phyloP scores from a whole-genome alignment of 2,113 vertebrate genomes.

The Polyodon spathula region DNA sequence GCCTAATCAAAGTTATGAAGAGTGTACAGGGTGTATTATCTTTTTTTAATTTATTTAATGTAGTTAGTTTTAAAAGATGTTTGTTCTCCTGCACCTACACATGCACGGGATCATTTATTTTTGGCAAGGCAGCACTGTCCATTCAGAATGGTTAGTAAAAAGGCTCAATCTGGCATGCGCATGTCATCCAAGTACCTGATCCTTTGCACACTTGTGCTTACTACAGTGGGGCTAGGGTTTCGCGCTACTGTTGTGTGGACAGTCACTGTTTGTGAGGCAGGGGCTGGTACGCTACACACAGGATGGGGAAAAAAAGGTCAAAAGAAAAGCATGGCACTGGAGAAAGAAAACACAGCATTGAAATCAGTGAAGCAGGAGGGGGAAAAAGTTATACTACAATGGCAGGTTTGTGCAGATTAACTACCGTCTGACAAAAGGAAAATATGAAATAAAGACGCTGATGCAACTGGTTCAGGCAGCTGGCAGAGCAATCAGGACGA shows the following conservation, averaged over 20 bases:
- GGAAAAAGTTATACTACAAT: no score
- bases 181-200: conserved; percentile 71
- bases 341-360: conserved; percentile 39
- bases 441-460: no score
- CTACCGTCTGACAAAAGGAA: no score
- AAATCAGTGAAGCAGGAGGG: conserved; percentile 2
- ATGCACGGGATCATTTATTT: no score
- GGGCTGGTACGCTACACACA: conserved; percentile 65
- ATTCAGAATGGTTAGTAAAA: background rate
- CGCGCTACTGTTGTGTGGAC: conserved; percentile 64
- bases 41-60: background rate
- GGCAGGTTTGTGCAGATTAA: no score
- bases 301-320: conserved; percentile 36
- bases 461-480: no score
- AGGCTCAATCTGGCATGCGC: conserved; percentile 42
- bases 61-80: background rate
- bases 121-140: no score
- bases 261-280: conserved; percentile 64
- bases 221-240: conserved; percentile 71
- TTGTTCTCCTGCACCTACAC: no score
- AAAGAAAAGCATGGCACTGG: conserved; percentile 34
- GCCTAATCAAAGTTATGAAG: background rate
- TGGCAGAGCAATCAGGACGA: no score
- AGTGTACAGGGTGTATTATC: background rate
- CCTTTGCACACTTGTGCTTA: conserved; percentile 65